phyloP scores from a whole-genome alignment of 2,888 invertebrate genomes.

The Ophion ellenae region DNA sequence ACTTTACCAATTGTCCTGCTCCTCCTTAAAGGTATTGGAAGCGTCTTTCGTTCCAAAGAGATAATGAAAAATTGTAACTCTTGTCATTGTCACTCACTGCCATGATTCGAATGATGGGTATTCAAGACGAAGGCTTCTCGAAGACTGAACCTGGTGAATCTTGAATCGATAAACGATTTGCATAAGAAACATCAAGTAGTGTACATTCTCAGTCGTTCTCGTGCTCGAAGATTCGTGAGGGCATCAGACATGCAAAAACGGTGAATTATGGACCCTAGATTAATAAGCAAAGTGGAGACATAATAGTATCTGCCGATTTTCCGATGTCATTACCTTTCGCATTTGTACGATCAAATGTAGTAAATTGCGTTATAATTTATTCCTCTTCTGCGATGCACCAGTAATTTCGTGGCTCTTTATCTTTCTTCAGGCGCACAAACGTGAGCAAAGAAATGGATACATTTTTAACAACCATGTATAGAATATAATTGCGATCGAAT shows the following conservation, averaged over 20 bases:
- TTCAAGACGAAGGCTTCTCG: neutral
- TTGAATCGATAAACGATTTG: neutral
- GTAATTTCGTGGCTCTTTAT: neutral
- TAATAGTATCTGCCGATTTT: neutral
- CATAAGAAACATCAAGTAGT: neutral
- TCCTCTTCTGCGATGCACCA: neutral
- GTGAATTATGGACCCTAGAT: neutral
- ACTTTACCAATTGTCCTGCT: too few species aligned
- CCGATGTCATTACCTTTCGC: neutral
- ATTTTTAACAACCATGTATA: neutral
- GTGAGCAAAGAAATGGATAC: neutral
- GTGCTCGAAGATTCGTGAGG: neutral
- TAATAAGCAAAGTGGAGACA: neutral
- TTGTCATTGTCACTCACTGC: neutral
- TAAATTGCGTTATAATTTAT: neutral
- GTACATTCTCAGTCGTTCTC: neutral
- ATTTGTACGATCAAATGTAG: neutral
- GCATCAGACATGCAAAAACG: neutral
- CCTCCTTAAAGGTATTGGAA: neutral
- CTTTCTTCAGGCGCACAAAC: neutral
- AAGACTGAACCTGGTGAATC: constrained; percentile 1
- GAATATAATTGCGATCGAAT: neutral
- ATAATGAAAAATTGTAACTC: neutral
- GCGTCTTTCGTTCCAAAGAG: neutral
- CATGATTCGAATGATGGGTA: neutral